phyloP scores from a whole-genome alignment of 1,140 invertebrate genomes.

The Melipona quadrifasciata region DNA sequence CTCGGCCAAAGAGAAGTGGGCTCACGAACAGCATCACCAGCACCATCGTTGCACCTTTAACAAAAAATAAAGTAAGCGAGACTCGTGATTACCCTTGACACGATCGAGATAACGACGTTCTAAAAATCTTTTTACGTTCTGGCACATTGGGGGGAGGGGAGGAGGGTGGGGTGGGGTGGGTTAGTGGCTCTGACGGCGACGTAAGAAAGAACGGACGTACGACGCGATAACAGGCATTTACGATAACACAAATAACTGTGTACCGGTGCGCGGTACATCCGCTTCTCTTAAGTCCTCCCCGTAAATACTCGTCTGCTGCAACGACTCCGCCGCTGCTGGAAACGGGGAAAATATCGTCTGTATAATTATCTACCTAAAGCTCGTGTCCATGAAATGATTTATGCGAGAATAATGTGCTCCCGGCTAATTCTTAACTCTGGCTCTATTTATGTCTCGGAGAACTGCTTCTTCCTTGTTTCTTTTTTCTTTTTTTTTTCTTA shows the following conservation, averaged over 20 bases:
- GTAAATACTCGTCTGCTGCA: neutral
- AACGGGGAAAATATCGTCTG: neutral
- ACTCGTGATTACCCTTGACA: slow-evolving; percentile 34
- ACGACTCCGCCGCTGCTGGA: neutral
- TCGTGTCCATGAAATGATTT: neutral
- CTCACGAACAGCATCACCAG: slow-evolving; percentile 34
- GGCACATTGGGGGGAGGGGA: neutral
- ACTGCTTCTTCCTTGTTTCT: too few relatives aligned
- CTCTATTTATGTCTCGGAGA: neutral
- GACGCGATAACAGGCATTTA: slow-evolving; percentile 41
- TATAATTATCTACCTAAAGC: slow-evolving; percentile 1
- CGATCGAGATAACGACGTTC: slow-evolving; percentile 20
- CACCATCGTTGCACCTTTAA: slow-evolving; percentile 49
- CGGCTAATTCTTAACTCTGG: neutral
- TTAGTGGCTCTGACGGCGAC: neutral
- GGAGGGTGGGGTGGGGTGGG: neutral
- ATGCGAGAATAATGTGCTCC: neutral
- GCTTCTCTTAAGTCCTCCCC: neutral
- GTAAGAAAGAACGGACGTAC: slow-evolving; percentile 15
- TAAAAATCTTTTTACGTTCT: slow-evolving; percentile 23
- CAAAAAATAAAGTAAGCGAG: slow-evolving; percentile 19
- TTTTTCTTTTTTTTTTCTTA: neutral
- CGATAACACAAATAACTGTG: slow-evolving; percentile 45
- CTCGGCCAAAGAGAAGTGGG: slow-evolving; percentile 32
- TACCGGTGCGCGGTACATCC: neutral